Percentiles rank a stretch among this genome's conserved stretches.
Conservation (phyloP, 1,140 invertebrate genomes). For the Gryon sp. region DNA sequence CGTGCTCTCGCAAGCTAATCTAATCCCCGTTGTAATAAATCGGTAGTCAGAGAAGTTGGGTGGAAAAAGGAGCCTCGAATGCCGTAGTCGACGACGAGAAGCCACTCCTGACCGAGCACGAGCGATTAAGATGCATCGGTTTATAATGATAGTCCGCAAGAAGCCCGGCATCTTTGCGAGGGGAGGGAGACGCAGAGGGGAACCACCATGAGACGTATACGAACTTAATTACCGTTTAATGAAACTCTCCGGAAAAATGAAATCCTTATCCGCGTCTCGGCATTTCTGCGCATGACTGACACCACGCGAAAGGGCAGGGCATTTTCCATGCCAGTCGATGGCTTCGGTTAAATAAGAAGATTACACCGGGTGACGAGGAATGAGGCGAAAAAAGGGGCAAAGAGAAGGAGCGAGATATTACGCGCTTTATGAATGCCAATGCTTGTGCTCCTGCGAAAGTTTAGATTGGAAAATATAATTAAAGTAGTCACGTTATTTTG, state of each 20-base stretch:
- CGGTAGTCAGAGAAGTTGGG: slow-evolving; percentile 44
- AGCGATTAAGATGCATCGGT: slow-evolving; percentile 75
- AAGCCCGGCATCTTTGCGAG: slow-evolving; percentile 54
- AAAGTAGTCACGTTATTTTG: slow-evolving; percentile 19
- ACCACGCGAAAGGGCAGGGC: slow-evolving; percentile 38
- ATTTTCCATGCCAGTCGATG: slow-evolving; percentile 37
- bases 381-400: slow-evolving; percentile 2
- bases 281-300: slow-evolving; percentile 28
- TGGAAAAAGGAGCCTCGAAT: slow-evolving; percentile 16
- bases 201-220: slow-evolving; percentile 58
- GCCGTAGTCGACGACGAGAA: slow-evolving; percentile 11
- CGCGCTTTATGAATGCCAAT: slow-evolving; percentile 32
- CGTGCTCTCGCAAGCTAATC: slow-evolving; percentile 69
- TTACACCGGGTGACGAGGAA: neutral
- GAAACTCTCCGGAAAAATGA: slow-evolving; percentile 73
- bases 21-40: slow-evolving; percentile 70
- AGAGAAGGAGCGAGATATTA: too few species aligned
- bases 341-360: slow-evolving; percentile 47
- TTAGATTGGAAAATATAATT: slow-evolving; percentile 48
- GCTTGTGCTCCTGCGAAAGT: slow-evolving; percentile 5
- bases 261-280: slow-evolving; percentile 70
- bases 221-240: slow-evolving; percentile 77
- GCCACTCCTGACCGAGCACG: slow-evolving; percentile 33
- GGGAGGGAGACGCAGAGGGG: slow-evolving; percentile 49
- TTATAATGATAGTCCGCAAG: slow-evolving; percentile 72